Percentiles rank a stretch among this genome's conserved stretches.
Conservation (phyloP, 2,797 vertebrate genomes). For the Carapus acus region DNA sequence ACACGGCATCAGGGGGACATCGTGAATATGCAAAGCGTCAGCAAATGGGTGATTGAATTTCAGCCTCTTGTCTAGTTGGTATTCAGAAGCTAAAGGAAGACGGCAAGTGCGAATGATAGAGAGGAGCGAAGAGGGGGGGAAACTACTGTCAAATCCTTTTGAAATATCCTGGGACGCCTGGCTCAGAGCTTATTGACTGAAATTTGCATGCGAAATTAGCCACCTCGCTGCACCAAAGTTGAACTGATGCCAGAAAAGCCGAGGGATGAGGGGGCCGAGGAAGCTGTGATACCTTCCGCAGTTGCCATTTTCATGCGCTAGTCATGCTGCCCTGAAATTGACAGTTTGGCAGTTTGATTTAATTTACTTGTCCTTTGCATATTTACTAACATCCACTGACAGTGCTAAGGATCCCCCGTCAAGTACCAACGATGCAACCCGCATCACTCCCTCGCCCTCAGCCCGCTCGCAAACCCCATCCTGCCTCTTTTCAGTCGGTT, state of each 20-base stretch:
- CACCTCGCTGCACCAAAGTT: slow-evolving; percentile 92
- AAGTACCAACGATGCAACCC: slow-evolving; percentile 53
- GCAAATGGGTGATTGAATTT: slow-evolving; percentile 99
- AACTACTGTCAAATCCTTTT: slow-evolving; percentile 96
- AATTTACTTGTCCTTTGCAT: slow-evolving; percentile 99
- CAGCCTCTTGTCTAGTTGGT: slow-evolving; percentile 97
- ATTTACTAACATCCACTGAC: slow-evolving; percentile 84
- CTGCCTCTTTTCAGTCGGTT: slow-evolving; percentile 81
- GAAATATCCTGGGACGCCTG: slow-evolving; percentile 99
- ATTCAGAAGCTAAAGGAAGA: slow-evolving; percentile 82
- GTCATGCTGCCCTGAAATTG: slow-evolving; percentile 94
- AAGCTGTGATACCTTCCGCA: slow-evolving; percentile 94
- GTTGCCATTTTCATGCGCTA: slow-evolving; percentile 92
- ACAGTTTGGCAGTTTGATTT: slow-evolving; percentile 99
- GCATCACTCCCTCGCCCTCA: slow-evolving; percentile 5
- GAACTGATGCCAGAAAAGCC: slow-evolving; percentile 95
- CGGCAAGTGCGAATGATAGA: slow-evolving; percentile 66
- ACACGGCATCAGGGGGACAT: slow-evolving; percentile 83
- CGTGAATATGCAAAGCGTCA: slow-evolving; percentile 91
- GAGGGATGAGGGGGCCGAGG: slow-evolving; percentile 79
- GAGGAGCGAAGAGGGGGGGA: slow-evolving; percentile 62
- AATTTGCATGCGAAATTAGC: slow-evolving; percentile 99
- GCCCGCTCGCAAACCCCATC: slow-evolving; percentile 60
- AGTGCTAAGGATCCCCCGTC: slow-evolving; percentile 88
- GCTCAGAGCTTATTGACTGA: slow-evolving; percentile 99